A percentile compares a stretch with the other conserved stretches of the same genome.
Evolutionary conservation across 2,797 vertebrate species (phyloP).

Genomic region (Cirrhinus molitorella): DNA sequence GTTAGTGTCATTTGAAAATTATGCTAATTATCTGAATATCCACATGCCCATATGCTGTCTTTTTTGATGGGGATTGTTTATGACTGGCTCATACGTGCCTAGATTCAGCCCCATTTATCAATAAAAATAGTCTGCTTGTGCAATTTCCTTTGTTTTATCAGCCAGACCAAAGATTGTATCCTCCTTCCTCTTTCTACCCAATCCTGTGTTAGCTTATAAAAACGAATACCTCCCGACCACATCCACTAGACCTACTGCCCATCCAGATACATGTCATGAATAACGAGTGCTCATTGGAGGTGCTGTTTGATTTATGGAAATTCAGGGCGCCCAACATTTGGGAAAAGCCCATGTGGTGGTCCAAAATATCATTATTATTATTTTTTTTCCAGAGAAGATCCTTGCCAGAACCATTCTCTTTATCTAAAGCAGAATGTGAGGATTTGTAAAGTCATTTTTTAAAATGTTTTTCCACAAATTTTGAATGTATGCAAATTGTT

Average conservation of each 20-base stretch:
- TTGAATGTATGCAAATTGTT: no score
- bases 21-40: background rate
- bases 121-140: conserved; percentile 36
- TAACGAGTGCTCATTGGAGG: background rate
- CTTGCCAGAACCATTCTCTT: background rate
- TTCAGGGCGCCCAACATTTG: background rate
- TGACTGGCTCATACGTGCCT: background rate
- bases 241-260: conserved; percentile 56
- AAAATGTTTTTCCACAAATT: no score
- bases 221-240: conserved; percentile 50
- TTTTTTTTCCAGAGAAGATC: background rate
- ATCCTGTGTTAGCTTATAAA: conserved; percentile 29
- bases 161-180: conserved; percentile 42
- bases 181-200: conserved; percentile 25
- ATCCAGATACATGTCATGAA: conserved; percentile 48
- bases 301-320: background rate
- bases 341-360: background rate
- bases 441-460: background rate
- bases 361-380: background rate
- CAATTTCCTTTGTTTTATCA: conserved; percentile 56
- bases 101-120: conserved; percentile 50
- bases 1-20: background rate
- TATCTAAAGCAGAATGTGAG: conserved; percentile 6
- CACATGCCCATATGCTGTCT: background rate
- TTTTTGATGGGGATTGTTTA: background rate